A percentile compares a stretch with the other conserved stretches of the same genome.
phyloP scores from a whole-genome alignment of 2,113 vertebrate species.

The Perognathus longimembris region DNA sequence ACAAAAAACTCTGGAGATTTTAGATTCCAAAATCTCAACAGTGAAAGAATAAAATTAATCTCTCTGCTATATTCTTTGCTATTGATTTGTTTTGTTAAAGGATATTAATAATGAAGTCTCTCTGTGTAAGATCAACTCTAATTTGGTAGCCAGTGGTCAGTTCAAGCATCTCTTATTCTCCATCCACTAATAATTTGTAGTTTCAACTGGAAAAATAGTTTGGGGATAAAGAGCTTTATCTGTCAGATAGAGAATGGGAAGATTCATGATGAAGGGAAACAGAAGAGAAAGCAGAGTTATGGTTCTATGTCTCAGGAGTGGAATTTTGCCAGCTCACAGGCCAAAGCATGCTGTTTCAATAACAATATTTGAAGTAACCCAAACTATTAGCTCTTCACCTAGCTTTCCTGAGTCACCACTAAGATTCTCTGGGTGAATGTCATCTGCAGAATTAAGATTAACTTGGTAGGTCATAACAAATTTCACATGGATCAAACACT shows the following conservation, averaged over 20 bases:
- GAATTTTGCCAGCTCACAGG: not conserved
- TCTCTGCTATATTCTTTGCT: not conserved
- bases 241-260: slow-evolving; percentile 24
- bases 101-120: slow-evolving; percentile 21
- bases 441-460: not conserved
- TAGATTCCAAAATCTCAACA: slow-evolving; percentile 1
- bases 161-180: not conserved
- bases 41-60: slow-evolving; percentile 15
- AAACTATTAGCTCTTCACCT: not conserved
- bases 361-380: not conserved
- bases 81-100: slow-evolving; percentile 5
- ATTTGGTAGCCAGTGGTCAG: not conserved
- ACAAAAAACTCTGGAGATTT: slow-evolving; percentile 30
- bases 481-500: not conserved
- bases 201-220: slow-evolving; percentile 18
- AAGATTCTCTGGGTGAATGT: not conserved
- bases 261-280: not conserved
- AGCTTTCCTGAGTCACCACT: not conserved
- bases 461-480: not conserved
- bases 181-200: slow-evolving; percentile 56
- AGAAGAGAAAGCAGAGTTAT: not conserved
- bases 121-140: not conserved
- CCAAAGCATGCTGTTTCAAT: not conserved
- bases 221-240: slow-evolving; percentile 27
- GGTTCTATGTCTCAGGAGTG: not conserved